Evolutionary conservation across 2,797 vertebrate species (phyloP).

Genomic region (Semotilus atromaculatus): DNA sequence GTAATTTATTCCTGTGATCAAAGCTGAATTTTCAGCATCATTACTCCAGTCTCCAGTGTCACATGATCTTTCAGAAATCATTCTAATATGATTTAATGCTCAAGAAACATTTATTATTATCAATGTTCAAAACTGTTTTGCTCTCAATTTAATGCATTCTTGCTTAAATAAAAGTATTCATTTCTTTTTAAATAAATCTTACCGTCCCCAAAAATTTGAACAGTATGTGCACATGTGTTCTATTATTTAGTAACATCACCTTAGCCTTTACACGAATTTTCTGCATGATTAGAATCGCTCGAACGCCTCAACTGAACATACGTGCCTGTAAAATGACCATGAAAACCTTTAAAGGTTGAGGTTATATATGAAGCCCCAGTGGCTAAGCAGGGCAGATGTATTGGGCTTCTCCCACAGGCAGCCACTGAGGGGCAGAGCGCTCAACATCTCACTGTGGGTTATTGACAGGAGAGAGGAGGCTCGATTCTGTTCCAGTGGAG

Average conservation of each 20-base stretch:
- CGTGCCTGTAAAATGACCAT: background rate
- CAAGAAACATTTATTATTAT: background rate
- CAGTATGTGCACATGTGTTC: too few species aligned
- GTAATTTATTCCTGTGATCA: background rate
- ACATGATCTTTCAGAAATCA: background rate
- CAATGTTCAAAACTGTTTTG: too few species aligned
- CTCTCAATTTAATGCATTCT: background rate
- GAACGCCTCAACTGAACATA: background rate
- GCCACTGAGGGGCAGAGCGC: constrained; percentile 75
- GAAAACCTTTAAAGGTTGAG: background rate
- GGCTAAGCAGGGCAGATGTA: background rate
- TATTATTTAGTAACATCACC: background rate
- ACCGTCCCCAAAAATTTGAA: background rate
- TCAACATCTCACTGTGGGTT: constrained; percentile 25
- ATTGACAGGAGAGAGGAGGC: constrained; percentile 22
- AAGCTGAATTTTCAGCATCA: too few species aligned
- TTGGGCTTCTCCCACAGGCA: constrained; percentile 29
- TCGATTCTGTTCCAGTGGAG: background rate
- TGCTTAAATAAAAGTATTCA: background rate
- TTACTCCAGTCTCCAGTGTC: background rate
- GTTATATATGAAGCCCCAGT: background rate
- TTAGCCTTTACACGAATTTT: background rate
- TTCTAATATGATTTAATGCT: background rate
- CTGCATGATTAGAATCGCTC: background rate
- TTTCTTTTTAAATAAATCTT: too few species aligned